These are phyloP conservation scores for Chloroceryle amazona DNA, from an alignment of 2,797 vertebrate species.

Conservation along the genomic window DNA sequence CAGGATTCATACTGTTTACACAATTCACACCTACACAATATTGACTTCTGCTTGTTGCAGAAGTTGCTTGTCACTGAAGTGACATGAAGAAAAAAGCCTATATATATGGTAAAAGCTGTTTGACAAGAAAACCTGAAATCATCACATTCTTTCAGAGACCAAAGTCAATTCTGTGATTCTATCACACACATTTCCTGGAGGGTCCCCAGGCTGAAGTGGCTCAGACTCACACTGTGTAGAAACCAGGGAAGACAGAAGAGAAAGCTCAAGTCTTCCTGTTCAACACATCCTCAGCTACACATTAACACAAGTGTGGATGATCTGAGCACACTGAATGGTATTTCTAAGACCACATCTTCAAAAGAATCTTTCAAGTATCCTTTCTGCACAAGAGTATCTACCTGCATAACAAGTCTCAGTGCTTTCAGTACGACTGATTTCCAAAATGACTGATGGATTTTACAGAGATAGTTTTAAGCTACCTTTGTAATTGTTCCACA, in stretches of 20 bases:
- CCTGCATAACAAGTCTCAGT: neutral
- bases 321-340: neutral
- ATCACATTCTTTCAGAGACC: neutral
- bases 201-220: neutral
- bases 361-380: neutral
- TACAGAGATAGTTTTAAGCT: neutral
- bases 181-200: neutral
- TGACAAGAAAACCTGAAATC: neutral
- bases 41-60: neutral
- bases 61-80: neutral
- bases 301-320: neutral
- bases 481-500: neutral
- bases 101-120: neutral
- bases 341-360: neutral
- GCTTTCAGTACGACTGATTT: neutral
- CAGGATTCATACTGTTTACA: accelerated
- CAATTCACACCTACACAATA: neutral
- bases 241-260: neutral
- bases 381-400: neutral
- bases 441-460: neutral
- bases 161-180: neutral
- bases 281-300: accelerated
- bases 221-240: neutral
- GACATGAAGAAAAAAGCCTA: neutral
- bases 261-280: neutral